phyloP scores from a whole-genome alignment of 2,888 invertebrate genomes.

The Acanthosepion lycidas region DNA sequence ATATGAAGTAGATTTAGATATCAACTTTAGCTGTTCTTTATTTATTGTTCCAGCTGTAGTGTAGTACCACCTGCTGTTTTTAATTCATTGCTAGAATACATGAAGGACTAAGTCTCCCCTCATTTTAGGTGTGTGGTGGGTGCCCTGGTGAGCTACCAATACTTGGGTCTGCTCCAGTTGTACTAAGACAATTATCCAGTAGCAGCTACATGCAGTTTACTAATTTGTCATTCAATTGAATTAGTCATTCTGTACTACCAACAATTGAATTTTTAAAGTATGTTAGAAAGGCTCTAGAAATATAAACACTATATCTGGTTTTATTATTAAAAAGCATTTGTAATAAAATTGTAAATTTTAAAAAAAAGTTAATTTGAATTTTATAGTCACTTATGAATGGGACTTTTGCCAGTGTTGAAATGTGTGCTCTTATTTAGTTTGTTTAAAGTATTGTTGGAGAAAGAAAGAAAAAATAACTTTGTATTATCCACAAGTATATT shows the following conservation, averaged over 20 bases:
- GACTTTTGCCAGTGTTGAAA: too few relatives aligned
- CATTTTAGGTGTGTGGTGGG: background rate
- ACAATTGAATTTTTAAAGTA: background rate
- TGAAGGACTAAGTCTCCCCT: background rate
- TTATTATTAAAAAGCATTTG: too few relatives aligned
- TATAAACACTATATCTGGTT: too few relatives aligned
- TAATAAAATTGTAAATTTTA: too few relatives aligned
- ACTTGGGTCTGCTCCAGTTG: slow-evolving; percentile 35
- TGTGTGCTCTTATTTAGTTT: too few relatives aligned
- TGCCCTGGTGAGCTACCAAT: background rate
- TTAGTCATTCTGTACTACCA: background rate
- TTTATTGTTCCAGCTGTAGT: background rate
- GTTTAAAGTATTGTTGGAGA: too few relatives aligned
- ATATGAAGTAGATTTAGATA: too few relatives aligned
- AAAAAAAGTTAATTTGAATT: too few relatives aligned
- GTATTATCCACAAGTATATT: too few relatives aligned
- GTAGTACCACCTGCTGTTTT: background rate
- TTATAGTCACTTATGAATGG: too few relatives aligned
- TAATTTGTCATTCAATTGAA: slow-evolving; percentile 33
- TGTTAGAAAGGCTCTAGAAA: background rate
- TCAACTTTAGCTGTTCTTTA: too few relatives aligned
- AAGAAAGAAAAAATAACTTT: too few relatives aligned
- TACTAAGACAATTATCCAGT: slow-evolving; percentile 1
- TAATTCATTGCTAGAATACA: background rate
- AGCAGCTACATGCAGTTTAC: background rate